Evolutionary conservation across 53 echinoderm and acorn worm species (phyloP).

Genomic region (Patiria pectinifera): DNA sequence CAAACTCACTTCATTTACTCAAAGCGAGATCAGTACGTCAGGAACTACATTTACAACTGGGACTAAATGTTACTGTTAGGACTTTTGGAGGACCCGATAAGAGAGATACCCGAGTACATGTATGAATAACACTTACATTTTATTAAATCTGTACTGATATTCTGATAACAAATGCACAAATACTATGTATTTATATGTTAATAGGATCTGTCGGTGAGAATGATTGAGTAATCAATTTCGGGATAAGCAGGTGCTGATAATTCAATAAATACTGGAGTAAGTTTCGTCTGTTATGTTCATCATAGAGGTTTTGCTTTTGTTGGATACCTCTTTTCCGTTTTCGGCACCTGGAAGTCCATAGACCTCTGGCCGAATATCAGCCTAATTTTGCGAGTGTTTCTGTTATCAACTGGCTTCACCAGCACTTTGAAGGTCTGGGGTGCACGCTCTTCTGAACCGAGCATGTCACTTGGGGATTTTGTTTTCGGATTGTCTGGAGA

Average conservation of each 20-base stretch:
- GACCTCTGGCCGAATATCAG: slow-evolving; percentile 60
- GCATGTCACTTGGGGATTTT: not conserved
- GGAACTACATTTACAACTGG: too few relatives aligned
- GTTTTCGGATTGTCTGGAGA: not conserved
- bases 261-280: not conserved
- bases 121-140: not conserved
- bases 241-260: not conserved
- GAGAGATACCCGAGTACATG: too few relatives aligned
- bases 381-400: slow-evolving; percentile 54
- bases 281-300: not conserved
- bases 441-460: not conserved
- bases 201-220: not conserved
- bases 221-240: not conserved
- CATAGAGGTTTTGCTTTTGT: slow-evolving; percentile 41
- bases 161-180: not conserved
- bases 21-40: not conserved
- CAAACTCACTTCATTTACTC: not conserved
- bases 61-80: too few relatives aligned
- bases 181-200: too few relatives aligned
- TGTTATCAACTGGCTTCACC: slow-evolving; percentile 28
- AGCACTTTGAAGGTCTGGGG: not conserved
- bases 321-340: slow-evolving; percentile 17
- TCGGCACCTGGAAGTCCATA: slow-evolving; percentile 57
- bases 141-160: not conserved
- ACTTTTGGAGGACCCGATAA: too few relatives aligned